Conservation (phyloP, 2,113 vertebrate species). For the Pomatorhinus ruficollis region DNA sequence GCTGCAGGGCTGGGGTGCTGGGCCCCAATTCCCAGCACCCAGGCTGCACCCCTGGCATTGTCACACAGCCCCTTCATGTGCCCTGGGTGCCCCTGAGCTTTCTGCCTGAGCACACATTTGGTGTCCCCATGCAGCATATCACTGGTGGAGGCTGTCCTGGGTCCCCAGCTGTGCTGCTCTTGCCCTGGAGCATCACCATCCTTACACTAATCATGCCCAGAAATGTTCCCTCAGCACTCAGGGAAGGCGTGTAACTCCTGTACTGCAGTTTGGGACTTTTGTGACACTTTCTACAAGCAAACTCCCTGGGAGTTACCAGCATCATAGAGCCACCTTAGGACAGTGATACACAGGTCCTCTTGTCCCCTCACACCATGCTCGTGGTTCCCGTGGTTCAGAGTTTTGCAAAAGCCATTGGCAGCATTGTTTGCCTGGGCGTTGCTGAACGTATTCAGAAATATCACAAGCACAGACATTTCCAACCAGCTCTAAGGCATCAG, state of each 20-base stretch:
- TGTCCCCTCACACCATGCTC: not conserved
- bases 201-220: fast-evolving
- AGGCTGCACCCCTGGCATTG: not conserved
- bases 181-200: not conserved
- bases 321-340: not conserved
- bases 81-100: not conserved
- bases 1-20: not conserved
- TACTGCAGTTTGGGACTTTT: not conserved
- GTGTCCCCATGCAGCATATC: not conserved
- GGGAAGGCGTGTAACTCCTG: not conserved
- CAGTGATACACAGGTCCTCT: not conserved
- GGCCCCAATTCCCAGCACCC: not conserved
- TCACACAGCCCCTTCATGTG: fast-evolving
- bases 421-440: not conserved
- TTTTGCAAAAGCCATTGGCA: not conserved
- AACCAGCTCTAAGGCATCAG: not conserved
- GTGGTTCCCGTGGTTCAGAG: not conserved
- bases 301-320: not conserved
- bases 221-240: not conserved
- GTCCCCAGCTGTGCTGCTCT: not conserved
- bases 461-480: not conserved
- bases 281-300: not conserved
- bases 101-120: not conserved
- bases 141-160: fast-evolving
- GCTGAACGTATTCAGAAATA: not conserved